Percentiles rank a stretch among this genome's conserved stretches.
These are phyloP conservation scores for Microtus oregoni DNA, from an alignment of 2,113 vertebrate species.

Conservation along the genomic window DNA sequence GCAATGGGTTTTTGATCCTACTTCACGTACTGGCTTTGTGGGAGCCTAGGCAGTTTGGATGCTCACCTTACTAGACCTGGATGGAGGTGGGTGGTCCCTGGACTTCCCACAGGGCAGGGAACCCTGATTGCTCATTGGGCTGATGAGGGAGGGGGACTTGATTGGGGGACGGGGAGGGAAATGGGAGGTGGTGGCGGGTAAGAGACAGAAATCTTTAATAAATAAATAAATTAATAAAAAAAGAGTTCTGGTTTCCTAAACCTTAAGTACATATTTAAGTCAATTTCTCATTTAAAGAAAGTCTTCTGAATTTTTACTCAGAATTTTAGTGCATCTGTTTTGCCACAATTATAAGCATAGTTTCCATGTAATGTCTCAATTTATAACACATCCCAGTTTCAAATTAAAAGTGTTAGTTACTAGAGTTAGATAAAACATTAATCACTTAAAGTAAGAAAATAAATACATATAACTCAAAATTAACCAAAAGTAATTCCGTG, in stretches of 20 bases:
- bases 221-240: no score
- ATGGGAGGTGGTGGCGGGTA: no score
- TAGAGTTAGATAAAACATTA: neutral
- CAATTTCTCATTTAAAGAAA: neutral
- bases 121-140: no score
- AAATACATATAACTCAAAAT: neutral
- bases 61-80: no score
- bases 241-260: neutral
- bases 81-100: no score
- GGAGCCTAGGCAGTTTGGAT: no score
- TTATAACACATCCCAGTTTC: slow-evolving; percentile 12
- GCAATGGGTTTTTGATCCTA: no score
- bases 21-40: no score
- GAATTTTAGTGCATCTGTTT: neutral
- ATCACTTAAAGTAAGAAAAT: neutral
- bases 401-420: slow-evolving; percentile 27
- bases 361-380: neutral
- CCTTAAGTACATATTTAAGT: neutral
- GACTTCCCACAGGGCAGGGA: no score
- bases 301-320: neutral
- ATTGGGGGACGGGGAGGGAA: no score
- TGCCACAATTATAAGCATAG: neutral
- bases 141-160: no score
- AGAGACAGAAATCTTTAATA: no score
- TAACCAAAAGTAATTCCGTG: neutral